phyloP scores from a whole-genome alignment of 2,113 vertebrate genomes.

The Syngnathus scovelli region DNA sequence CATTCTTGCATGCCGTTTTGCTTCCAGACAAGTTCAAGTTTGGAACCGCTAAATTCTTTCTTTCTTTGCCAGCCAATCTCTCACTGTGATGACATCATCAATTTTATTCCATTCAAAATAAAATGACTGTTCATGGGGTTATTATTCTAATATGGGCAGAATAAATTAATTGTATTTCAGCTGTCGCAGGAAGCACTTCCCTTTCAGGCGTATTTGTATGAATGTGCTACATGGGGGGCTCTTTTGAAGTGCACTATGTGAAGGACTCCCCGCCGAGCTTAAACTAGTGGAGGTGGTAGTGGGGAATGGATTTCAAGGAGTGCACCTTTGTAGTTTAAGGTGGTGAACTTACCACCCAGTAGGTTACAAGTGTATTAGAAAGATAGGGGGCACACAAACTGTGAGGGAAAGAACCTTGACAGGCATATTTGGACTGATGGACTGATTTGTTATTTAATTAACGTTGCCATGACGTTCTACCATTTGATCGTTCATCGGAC shows the following conservation, averaged over 20 bases:
- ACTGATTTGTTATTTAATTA: background rate
- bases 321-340: background rate
- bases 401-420: background rate
- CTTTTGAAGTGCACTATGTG: background rate
- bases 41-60: background rate
- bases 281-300: background rate
- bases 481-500: background rate
- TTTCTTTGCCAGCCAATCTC: background rate
- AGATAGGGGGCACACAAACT: background rate
- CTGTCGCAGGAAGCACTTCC: background rate
- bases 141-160: background rate
- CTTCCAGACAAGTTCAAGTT: background rate
- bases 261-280: background rate
- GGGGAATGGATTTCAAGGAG: background rate
- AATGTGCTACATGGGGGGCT: background rate
- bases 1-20: too few relatives aligned
- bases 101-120: background rate
- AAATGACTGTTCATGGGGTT: background rate
- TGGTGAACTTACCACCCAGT: slow-evolving; percentile 1
- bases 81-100: background rate
- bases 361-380: background rate
- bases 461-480: background rate
- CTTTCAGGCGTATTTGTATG: background rate
- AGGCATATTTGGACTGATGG: background rate
- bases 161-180: background rate